phyloP scores from a whole-genome alignment of 92 coral and sea anemone species.

The Nematostella vectensis region DNA sequence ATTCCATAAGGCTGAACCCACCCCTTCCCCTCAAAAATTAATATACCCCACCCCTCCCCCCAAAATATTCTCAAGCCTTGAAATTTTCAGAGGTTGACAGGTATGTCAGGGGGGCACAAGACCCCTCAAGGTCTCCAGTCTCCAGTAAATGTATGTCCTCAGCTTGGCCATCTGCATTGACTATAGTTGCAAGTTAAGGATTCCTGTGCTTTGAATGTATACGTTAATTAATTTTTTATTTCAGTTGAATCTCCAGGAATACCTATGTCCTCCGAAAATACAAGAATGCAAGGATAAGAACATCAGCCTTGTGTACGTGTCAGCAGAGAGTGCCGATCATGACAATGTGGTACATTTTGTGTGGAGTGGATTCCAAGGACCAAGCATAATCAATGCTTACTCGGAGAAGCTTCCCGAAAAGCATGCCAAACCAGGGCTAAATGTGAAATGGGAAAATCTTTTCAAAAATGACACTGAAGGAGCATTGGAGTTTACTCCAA shows the following conservation, averaged over 20 bases:
- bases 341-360: constrained; percentile 72
- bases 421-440: not conserved
- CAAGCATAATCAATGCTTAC: constrained; percentile 79
- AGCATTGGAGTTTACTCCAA: constrained; percentile 35
- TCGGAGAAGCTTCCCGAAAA: constrained; percentile 12
- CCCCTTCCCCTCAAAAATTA: too few relatives aligned
- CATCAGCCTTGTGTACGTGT: constrained; percentile 30
- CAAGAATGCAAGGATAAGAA: not conserved
- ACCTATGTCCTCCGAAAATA: constrained; percentile 3
- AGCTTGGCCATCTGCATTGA: too few relatives aligned
- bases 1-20: too few relatives aligned
- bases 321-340: constrained; percentile 38
- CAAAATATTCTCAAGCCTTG: too few relatives aligned
- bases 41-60: too few relatives aligned
- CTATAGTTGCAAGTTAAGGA: too few relatives aligned
- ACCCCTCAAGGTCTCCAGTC: too few relatives aligned
- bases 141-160: too few relatives aligned
- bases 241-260: not conserved
- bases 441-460: constrained; percentile 17
- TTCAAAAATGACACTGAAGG: not conserved
- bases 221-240: too few relatives aligned
- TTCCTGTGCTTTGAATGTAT: too few relatives aligned
- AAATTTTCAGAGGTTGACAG: too few relatives aligned
- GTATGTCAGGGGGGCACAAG: too few relatives aligned
- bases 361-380: constrained; percentile 68